Percentiles rank a stretch among this genome's conserved stretches.
These are phyloP conservation scores for Amphipoea lucens DNA, from an alignment of 2,888 invertebrate genomes.

Conservation along the genomic window DNA sequence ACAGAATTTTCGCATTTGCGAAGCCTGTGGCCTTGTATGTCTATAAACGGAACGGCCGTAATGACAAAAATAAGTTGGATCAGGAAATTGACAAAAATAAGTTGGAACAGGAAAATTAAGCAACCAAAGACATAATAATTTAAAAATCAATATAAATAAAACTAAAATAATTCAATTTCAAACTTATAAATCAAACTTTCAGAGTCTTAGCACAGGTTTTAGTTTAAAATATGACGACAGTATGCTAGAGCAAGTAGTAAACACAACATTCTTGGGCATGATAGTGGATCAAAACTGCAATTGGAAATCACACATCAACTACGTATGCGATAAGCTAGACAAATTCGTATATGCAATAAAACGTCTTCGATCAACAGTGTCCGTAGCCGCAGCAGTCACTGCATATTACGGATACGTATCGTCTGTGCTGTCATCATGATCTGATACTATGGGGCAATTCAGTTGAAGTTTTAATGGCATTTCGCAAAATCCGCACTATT, in stretches of 20 bases:
- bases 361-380: neutral
- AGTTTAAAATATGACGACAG: neutral
- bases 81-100: neutral
- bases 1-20: neutral
- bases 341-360: neutral
- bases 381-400: too few species aligned
- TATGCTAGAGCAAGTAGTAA: neutral
- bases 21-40: neutral
- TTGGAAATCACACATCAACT: neutral
- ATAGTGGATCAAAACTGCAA: neutral
- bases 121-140: neutral
- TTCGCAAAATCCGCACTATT: neutral
- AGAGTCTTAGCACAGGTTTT: too few species aligned
- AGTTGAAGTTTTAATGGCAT: neutral
- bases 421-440: neutral
- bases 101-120: neutral
- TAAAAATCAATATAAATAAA: neutral
- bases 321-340: neutral
- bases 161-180: neutral
- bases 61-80: neutral
- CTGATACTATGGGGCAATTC: neutral
- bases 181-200: neutral
- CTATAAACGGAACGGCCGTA: neutral
- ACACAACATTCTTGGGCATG: too few species aligned
- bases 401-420: neutral